Base-by-base conservation (phyloP, 2,888 invertebrate genomes). In the Branchinecta sandiegonensis region DNA sequence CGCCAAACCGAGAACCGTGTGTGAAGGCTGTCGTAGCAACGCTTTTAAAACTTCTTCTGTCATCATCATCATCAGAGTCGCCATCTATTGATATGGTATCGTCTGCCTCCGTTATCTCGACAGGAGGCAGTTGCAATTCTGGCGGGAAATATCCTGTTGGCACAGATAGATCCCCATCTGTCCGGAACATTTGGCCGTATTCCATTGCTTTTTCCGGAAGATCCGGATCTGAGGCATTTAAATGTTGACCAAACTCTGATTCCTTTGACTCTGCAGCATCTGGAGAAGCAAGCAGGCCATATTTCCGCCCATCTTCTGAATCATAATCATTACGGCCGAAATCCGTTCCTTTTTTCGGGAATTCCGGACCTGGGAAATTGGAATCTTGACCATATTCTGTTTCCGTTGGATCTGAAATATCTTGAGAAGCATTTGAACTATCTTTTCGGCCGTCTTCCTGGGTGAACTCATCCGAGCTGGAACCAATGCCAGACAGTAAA, bases 401-500 rank as follows among this genome's bases (percentile, higher is more conserved):
- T 23, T 56, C 63, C 23, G 63, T 56, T 17, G 23, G 8, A 10
- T n/a, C n/a, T 8, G 23, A n/a, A 23, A n/a, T 56, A 17, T 56
- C 65, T 67, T 67, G 47, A 8, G 69, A 69, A 1, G 64, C 23
- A 56, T n/a, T 17, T n/a, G 23, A n/a, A 23, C 63, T 56, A 9
- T 56, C 65, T 68, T 67, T 23, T 5, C 67, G 68, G 4, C 56
- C 23, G 46, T 69, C 69, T n/a, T 56, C 46, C 14, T 66, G 67
- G 13, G 48, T 48, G 14, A 50, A 66, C 8, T 64, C 64, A 46
- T 47, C 63, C n/a, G 65, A 65, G 46, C 65, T 69, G 48, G 69
- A 69, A 14, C 69, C 69, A 46, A 69, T 68, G 14, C 69, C 69
- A 47, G 69, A 69, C 14, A 69, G 46, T 10, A 69, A 23, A 50